These are phyloP conservation scores for Hyppa rectilinea DNA, from an alignment of 2,888 invertebrate species.

Conservation along the genomic window DNA sequence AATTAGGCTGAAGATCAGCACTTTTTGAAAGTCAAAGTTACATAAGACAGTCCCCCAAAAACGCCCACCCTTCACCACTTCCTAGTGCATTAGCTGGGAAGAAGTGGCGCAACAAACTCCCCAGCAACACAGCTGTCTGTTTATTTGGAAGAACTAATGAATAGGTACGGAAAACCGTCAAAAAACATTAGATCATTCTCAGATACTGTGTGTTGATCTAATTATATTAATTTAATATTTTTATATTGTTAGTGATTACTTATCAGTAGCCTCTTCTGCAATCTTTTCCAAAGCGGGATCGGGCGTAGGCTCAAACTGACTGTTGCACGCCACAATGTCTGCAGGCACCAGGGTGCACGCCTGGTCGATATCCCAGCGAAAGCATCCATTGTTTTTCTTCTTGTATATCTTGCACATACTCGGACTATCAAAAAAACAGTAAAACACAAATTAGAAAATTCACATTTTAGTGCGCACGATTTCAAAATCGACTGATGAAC, in stretches of 20 bases:
- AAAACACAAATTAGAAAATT: background rate
- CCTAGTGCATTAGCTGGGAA: too few species aligned
- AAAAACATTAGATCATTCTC: background rate
- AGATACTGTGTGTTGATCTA: background rate
- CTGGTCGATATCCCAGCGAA: conserved; percentile 93
- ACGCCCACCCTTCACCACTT: too few species aligned
- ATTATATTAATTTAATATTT: background rate
- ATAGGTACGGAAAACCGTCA: background rate
- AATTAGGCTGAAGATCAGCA: too few species aligned
- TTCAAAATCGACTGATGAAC: background rate
- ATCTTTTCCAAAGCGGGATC: conserved; percentile 92
- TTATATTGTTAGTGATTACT: conserved; percentile 72
- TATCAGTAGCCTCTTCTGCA: conserved; percentile 93
- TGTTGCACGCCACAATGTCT: conserved; percentile 92
- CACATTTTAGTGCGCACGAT: background rate
- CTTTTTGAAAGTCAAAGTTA: too few species aligned
- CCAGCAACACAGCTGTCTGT: too few species aligned
- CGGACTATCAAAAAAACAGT: conserved; percentile 77
- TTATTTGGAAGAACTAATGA: too few species aligned
- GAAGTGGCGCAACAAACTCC: too few species aligned
- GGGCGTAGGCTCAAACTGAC: conserved; percentile 91
- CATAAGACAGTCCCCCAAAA: too few species aligned
- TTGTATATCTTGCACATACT: conserved; percentile 89
- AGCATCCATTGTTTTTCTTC: conserved; percentile 80
- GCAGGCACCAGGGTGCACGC: conserved; percentile 92